phyloP scores from a whole-genome alignment of 2,888 invertebrate genomes.

The Tortricodes alternella region DNA sequence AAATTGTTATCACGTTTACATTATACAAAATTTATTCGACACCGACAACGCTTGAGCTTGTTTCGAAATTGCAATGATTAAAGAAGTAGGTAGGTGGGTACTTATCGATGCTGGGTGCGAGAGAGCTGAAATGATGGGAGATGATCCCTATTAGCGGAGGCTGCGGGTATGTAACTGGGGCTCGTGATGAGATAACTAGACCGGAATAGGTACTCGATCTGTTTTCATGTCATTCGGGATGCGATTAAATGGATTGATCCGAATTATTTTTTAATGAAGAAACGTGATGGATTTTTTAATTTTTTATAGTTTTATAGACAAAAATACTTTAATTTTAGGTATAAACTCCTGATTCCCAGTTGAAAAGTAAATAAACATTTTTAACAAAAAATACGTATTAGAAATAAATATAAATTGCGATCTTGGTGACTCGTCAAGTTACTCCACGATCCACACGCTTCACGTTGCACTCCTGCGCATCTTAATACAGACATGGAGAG shows the following conservation, averaged over 20 bases:
- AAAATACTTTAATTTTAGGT: too few species aligned
- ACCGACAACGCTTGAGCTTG: slow-evolving; percentile 80
- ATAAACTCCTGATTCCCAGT: too few species aligned
- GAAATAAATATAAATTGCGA: too few species aligned
- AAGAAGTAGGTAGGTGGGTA: slow-evolving; percentile 63
- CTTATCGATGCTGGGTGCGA: slow-evolving; percentile 66
- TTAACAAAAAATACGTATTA: too few species aligned
- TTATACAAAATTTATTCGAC: slow-evolving; percentile 83
- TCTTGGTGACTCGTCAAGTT: too few species aligned
- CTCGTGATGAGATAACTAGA: slow-evolving; percentile 8
- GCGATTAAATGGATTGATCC: neutral
- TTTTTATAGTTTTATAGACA: too few species aligned
- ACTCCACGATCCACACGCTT: too few species aligned
- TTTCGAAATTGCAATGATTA: slow-evolving; percentile 83
- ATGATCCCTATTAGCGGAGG: slow-evolving; percentile 47
- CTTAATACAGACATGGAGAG: too few species aligned
- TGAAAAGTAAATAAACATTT: too few species aligned
- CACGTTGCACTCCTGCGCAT: too few species aligned
- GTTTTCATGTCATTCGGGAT: neutral
- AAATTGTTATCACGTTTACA: slow-evolving; percentile 83
- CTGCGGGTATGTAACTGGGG: slow-evolving; percentile 18
- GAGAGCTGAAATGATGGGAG: slow-evolving; percentile 47
- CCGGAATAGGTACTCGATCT: neutral
- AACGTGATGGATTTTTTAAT: neutral
- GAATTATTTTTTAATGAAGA: neutral